Evolutionary conservation across 2,797 vertebrate genomes (phyloP).

Genomic region (Gephyroberyx darwinii): DNA sequence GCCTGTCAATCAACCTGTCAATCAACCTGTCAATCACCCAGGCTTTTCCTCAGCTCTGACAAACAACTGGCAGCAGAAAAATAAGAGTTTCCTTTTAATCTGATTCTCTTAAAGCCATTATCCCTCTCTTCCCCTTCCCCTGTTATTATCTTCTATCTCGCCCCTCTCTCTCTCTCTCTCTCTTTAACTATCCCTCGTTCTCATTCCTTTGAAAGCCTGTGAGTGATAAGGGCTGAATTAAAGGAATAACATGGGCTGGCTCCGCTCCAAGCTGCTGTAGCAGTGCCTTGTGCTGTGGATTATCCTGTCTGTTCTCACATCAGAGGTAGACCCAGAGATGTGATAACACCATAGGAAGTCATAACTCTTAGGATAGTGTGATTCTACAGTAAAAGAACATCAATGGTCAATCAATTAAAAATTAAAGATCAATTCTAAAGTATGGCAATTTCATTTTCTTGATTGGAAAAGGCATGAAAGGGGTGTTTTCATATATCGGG

Average conservation of each 20-base stretch:
- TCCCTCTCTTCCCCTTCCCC: constrained; percentile 9
- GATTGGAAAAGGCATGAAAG: no score
- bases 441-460: no score
- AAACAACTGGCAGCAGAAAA: constrained; percentile 37
- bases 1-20: constrained; percentile 46
- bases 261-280: constrained; percentile 27
- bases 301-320: constrained; percentile 33
- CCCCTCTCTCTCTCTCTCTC: neutral
- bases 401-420: no score
- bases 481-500: no score
- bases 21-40: constrained; percentile 31
- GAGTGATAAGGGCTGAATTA: constrained; percentile 44
- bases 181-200: neutral
- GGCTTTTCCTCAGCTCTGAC: constrained; percentile 10
- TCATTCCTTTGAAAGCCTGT: constrained; percentile 22
- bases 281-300: constrained; percentile 35
- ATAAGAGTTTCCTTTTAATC: constrained; percentile 37
- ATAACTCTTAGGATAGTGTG: neutral
- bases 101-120: constrained; percentile 40
- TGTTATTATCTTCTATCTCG: constrained; percentile 27
- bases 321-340: constrained; percentile 29
- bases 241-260: constrained; percentile 41
- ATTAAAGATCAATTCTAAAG: no score
- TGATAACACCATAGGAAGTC: neutral
- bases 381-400: constrained; percentile 1